Percentiles rank a stretch among this genome's conserved stretches.
phyloP scores from a whole-genome alignment of 2,797 vertebrate genomes.

The Brachyrhaphis roseni region DNA sequence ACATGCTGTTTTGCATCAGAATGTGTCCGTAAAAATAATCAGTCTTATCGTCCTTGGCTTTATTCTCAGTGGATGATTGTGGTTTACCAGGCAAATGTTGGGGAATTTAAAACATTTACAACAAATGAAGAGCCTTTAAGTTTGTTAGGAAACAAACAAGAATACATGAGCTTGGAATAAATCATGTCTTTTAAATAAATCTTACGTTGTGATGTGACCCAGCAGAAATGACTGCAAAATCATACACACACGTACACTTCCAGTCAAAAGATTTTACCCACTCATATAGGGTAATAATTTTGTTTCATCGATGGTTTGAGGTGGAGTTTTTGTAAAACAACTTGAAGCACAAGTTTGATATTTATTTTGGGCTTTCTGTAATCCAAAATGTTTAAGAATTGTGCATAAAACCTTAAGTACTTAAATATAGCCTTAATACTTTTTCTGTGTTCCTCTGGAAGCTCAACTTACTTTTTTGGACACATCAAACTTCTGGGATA shows the following conservation, averaged over 20 bases:
- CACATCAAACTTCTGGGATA: not conserved
- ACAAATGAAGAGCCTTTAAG: not conserved
- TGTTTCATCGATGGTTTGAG: not conserved
- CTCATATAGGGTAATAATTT: not conserved
- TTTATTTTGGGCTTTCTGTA: not conserved
- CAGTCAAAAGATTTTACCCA: not conserved
- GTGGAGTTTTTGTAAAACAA: not conserved
- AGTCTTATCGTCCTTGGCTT: slow-evolving; percentile 49
- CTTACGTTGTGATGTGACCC: not conserved
- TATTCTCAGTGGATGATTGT: slow-evolving; percentile 4
- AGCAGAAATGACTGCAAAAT: not conserved
- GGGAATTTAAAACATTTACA: not conserved
- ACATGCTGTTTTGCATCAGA: slow-evolving; percentile 75
- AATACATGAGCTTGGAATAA: not conserved
- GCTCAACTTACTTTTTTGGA: not conserved
- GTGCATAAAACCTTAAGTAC: not conserved
- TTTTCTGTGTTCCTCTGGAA: not conserved
- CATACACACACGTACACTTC: not conserved
- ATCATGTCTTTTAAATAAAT: not conserved
- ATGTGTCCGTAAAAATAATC: slow-evolving; percentile 45
- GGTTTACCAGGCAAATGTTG: not conserved
- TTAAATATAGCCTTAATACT: not conserved
- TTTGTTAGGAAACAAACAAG: not conserved
- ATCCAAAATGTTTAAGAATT: not conserved
- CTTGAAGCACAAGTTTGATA: not conserved